Evolutionary conservation across 1,140 invertebrate genomes (phyloP).

Genomic region (Trichonephila inaurata): DNA sequence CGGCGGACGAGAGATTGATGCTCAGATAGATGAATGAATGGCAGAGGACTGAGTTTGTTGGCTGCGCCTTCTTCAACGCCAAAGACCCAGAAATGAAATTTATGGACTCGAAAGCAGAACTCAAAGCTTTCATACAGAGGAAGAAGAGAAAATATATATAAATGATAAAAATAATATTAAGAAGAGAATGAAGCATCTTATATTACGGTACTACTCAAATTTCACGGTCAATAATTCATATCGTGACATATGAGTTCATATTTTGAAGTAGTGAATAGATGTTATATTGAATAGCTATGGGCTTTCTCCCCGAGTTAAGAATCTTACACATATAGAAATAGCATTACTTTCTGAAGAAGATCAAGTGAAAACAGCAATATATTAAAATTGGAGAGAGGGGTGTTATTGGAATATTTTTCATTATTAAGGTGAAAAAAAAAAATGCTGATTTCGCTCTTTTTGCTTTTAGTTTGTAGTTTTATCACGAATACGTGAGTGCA

Average conservation of each 20-base stretch:
- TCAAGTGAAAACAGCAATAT: too few relatives aligned
- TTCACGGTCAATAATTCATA: constrained; percentile 25
- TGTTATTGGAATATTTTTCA: too few relatives aligned
- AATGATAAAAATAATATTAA: constrained; percentile 22
- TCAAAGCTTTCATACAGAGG: constrained; percentile 5
- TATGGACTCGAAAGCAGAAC: constrained; percentile 65
- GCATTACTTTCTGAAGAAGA: too few relatives aligned
- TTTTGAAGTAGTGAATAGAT: neutral
- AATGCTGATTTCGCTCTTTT: too few relatives aligned
- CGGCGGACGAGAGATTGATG: constrained; percentile 65
- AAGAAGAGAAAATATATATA: constrained; percentile 24
- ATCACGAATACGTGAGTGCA: too few relatives aligned
- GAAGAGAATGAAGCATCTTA: constrained; percentile 19
- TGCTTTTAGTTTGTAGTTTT: too few relatives aligned
- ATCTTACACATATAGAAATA: too few relatives aligned
- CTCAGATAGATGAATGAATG: constrained; percentile 68
- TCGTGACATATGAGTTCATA: neutral
- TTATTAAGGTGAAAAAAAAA: too few relatives aligned
- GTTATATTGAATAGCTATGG: neutral
- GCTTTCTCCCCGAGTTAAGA: neutral
- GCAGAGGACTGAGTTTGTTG: constrained; percentile 25
- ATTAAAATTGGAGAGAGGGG: too few relatives aligned
- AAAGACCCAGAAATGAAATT: constrained; percentile 67
- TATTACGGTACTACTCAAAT: constrained; percentile 41
- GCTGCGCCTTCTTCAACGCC: constrained; percentile 18